A percentile compares a stretch with the other conserved stretches of the same genome.
These are phyloP conservation scores for Sclerurus mexicanus DNA, from an alignment of 2,113 vertebrate genomes.

Conservation along the genomic window DNA sequence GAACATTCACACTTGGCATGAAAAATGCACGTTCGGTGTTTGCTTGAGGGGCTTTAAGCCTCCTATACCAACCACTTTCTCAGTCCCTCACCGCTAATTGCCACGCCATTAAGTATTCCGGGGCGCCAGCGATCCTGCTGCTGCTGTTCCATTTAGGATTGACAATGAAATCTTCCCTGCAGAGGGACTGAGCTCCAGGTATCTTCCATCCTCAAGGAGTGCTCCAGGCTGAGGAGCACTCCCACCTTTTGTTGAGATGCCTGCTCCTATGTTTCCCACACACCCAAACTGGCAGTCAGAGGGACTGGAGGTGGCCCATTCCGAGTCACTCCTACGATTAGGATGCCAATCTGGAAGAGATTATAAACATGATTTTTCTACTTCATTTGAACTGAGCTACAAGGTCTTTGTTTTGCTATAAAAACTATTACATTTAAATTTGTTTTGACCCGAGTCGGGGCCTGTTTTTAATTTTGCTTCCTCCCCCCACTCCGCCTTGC, in stretches of 20 bases:
- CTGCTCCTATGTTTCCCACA: not conserved
- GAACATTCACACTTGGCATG: not conserved
- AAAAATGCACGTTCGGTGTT: not conserved
- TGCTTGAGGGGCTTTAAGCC: not conserved
- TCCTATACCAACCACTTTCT: not conserved
- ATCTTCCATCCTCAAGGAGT: not conserved
- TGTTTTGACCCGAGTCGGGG: not conserved
- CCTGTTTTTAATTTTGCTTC: not conserved
- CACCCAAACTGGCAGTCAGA: not conserved
- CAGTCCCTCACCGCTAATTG: not conserved
- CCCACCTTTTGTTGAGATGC: not conserved
- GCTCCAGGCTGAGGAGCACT: not conserved
- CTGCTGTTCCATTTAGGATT: slow-evolving; percentile 30
- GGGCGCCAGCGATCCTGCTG: slow-evolving; percentile 34
- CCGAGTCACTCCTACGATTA: not conserved
- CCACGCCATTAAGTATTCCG: not conserved
- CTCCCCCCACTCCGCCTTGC: not conserved
- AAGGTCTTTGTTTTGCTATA: not conserved
- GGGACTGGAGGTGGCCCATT: not conserved
- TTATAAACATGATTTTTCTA: not conserved
- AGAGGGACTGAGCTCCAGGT: not conserved
- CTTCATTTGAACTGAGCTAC: not conserved
- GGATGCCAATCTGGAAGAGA: not conserved
- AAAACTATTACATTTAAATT: not conserved
- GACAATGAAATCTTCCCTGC: slow-evolving; percentile 37